phyloP scores from a whole-genome alignment of 2,113 vertebrate species.

The Alaudala cheleensis region DNA sequence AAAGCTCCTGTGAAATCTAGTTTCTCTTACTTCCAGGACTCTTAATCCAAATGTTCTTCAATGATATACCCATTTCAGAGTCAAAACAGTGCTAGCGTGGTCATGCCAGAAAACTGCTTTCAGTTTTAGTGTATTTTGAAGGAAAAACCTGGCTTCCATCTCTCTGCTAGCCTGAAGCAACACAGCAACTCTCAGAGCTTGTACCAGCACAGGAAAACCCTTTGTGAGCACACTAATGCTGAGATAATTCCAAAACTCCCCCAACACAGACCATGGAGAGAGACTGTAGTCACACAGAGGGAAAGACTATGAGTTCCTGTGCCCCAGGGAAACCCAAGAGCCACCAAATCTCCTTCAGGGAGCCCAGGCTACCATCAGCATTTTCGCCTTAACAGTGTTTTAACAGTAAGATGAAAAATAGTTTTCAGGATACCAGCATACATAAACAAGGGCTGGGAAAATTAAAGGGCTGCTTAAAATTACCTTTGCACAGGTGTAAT shows the following conservation, averaged over 20 bases:
- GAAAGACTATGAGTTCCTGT: rapidly evolving
- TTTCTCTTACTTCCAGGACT: background rate
- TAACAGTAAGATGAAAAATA: background rate
- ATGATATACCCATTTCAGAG: background rate
- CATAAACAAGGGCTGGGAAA: background rate
- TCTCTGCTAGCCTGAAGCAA: background rate
- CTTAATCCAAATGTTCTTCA: background rate
- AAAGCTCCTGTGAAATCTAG: background rate
- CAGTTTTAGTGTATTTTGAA: background rate
- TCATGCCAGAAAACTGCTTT: background rate
- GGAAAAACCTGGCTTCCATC: background rate
- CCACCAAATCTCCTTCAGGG: background rate
- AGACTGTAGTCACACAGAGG: background rate
- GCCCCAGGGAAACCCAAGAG: background rate
- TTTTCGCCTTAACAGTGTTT: background rate
- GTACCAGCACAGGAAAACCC: background rate
- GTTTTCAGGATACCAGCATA: background rate
- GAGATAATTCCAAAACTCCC: background rate
- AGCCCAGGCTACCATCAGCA: background rate
- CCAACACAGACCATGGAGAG: background rate
- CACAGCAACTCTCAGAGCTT: background rate
- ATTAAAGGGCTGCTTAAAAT: background rate
- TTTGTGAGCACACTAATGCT: background rate
- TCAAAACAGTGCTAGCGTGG: background rate
- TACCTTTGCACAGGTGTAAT: background rate